phyloP scores from a whole-genome alignment of 2,888 invertebrate species.

The Drepanosiphum platanoidis region DNA sequence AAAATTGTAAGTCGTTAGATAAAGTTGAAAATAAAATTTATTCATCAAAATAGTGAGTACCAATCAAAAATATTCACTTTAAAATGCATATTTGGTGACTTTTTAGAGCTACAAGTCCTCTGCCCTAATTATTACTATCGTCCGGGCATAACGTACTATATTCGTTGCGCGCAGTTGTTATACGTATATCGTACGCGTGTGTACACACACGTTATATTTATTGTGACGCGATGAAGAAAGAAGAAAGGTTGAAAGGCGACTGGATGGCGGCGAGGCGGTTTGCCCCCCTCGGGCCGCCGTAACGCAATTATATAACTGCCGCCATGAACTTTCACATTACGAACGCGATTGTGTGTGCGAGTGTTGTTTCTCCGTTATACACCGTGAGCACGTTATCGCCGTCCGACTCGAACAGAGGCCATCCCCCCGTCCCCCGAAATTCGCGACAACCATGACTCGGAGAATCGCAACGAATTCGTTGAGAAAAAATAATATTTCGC shows the following conservation, averaged over 20 bases:
- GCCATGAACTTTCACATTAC: conserved; percentile 57
- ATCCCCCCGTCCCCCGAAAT: background rate
- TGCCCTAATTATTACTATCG: too few species aligned
- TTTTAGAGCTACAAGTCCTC: too few species aligned
- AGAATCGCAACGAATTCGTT: too few species aligned
- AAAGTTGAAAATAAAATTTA: too few species aligned
- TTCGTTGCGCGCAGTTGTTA: background rate
- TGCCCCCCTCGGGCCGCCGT: conserved; percentile 42
- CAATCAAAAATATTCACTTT: too few species aligned
- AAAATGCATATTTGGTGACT: too few species aligned
- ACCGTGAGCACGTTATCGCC: conserved; percentile 33
- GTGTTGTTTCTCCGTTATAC: background rate
- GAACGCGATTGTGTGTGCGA: background rate
- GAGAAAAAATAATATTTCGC: too few species aligned
- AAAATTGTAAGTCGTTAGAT: too few species aligned
- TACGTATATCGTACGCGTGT: background rate
- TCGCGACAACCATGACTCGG: too few species aligned
- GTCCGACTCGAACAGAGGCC: background rate
- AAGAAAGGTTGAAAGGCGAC: conserved; percentile 61
- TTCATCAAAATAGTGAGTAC: too few species aligned
- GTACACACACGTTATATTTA: background rate
- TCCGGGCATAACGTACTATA: too few species aligned
- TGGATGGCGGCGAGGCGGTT: background rate
- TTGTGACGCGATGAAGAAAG: conserved; percentile 41
- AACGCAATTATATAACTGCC: conserved; percentile 51